Conservation (phyloP, 2,113 vertebrate species). For the Mirounga angustirostris region DNA sequence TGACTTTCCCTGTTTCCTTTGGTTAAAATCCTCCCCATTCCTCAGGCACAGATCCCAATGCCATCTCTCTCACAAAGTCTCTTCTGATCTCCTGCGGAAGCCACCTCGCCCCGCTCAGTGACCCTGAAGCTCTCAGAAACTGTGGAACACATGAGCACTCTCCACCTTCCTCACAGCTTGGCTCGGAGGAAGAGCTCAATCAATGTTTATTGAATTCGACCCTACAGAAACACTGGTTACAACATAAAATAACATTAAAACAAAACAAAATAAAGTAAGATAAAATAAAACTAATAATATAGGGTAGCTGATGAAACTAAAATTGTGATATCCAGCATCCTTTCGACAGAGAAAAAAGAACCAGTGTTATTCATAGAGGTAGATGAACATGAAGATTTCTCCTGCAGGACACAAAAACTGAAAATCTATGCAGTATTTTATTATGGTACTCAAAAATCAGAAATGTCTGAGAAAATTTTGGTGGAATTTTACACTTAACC, state of each 20-base stretch:
- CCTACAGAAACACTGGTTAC: not conserved
- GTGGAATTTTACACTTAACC: conserved; percentile 10
- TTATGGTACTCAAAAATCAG: not conserved
- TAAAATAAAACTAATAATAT: not conserved
- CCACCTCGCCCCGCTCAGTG: not conserved
- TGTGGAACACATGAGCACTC: not conserved
- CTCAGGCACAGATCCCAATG: not conserved
- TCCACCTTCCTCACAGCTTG: not conserved
- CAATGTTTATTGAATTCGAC: not conserved
- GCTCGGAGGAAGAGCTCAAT: not conserved
- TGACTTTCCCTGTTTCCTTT: not conserved
- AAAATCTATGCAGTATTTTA: not conserved
- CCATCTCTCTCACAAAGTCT: not conserved
- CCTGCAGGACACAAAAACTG: not conserved
- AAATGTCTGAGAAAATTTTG: conserved; percentile 12
- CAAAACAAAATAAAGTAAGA: not conserved
- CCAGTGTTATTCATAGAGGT: not conserved
- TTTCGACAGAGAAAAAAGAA: not conserved
- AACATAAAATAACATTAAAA: not conserved
- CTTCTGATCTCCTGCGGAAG: not conserved
- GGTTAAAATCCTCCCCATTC: not conserved
- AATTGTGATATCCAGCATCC: conserved; percentile 25
- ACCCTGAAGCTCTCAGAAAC: not conserved
- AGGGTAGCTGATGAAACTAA: not conserved
- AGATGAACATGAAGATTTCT: conserved; percentile 9